Evolutionary conservation across 2,797 vertebrate species (phyloP), one percentile per base, ranked within the genome.

Genomic region (Orientallactaga sibirica): DNA sequence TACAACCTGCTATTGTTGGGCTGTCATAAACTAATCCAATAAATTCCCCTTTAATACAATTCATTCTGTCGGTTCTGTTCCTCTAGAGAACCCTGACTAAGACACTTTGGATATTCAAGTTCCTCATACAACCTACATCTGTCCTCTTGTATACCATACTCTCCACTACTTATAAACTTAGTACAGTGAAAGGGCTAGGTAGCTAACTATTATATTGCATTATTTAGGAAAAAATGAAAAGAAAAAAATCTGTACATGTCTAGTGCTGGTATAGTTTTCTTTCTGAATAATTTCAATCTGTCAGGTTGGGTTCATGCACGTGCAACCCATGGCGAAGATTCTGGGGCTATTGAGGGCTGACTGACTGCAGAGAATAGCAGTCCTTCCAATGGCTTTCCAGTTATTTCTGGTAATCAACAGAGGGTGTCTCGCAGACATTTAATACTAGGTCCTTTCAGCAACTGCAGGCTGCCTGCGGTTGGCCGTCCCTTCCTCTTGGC

Each of bases 391-490:
- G 37, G 15, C 9, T 66, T 89, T 83, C 48, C 12, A 2, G 1
- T 48, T 83, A 66, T 52, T 86, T 97, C 70, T 86, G 43, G 75
- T 19, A 22, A 33, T 22, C 70, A 48, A 1, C 66, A 55, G 41
- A 33, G 15, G 27, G 15, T 27, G 9, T 27, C 71, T 52, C 19
- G 15, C 3, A 8, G 2, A 27, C 41, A 18, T 7, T 66, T 73
- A 48, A 25, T 27, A 52, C 71, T 3, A 12, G 62, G 24, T 61
- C 15, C 37, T 80, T 83, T 48, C 20, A 15, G 68, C 2, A 0
- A 9, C 4, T 27, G 8, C 12, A 1, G 0, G 43, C 33, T 5
- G 18, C 18, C 41, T 1, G 1, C 3, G 20, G 58, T 33, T 41
- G 33, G 14, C 15, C 55, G 20, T 7, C 48, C 24, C 73, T 89